Conservation (phyloP, 2,888 invertebrate genomes). For the Crepidodera aurea region DNA sequence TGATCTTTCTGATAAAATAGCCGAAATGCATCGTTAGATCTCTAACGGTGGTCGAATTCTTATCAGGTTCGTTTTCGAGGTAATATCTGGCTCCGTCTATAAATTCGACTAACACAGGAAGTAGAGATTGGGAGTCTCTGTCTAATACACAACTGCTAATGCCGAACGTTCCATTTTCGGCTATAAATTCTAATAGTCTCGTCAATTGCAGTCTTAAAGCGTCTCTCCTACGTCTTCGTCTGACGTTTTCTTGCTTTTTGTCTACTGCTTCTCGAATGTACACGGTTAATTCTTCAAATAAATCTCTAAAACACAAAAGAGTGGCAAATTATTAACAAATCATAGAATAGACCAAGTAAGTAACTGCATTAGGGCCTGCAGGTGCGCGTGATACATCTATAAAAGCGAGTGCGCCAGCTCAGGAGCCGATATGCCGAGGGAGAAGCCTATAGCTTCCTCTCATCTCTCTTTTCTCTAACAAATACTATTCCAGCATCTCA, state of each 20-base stretch:
- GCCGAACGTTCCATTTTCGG: conserved; percentile 89
- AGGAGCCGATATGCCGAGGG: no score
- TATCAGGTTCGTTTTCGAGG: conserved; percentile 92
- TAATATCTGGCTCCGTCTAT: conserved; percentile 92
- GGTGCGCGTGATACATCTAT: no score
- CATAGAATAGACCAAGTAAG: no score
- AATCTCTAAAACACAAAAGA: conserved; percentile 73
- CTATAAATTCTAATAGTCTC: conserved; percentile 89
- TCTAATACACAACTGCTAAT: conserved; percentile 86
- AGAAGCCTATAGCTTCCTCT: no score
- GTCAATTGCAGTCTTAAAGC: conserved; percentile 91
- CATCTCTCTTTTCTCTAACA: no score
- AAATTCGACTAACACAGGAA: conserved; percentile 91
- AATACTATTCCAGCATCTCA: no score
- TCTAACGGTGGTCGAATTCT: conserved; percentile 85
- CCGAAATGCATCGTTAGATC: conserved; percentile 95
- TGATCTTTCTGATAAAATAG: conserved; percentile 91
- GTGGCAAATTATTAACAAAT: no score
- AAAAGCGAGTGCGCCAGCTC: no score
- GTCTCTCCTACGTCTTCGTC: conserved; percentile 89
- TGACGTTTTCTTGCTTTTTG: conserved; percentile 96
- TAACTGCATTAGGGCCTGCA: no score
- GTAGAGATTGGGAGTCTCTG: conserved; percentile 75
- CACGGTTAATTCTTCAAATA: conserved; percentile 93
- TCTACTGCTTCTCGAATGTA: conserved; percentile 96